Base-by-base conservation (phyloP, 2,888 invertebrate species). In the Hirtodrosophila confusa region DNA sequence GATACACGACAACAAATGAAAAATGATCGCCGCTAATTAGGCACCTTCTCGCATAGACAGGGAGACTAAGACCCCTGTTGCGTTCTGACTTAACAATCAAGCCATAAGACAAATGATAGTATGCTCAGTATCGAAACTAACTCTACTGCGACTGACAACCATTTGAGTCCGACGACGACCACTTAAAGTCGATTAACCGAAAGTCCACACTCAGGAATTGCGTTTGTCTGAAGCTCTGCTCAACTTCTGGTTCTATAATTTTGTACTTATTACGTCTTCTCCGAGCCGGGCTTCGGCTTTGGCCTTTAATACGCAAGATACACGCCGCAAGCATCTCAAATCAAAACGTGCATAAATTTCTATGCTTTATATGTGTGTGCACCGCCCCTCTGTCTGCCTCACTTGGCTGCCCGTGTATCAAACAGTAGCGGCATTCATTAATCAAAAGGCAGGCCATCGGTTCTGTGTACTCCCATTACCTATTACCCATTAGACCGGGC, bases 381-480 rank as follows among this genome's bases (percentile, higher is more conserved):
- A 4, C 10, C 24, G 3, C 12, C 49, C 35, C 17, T 6, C 12
- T 17, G 17, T 17, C 17, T 17, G 17, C 4, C 24, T 24, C 23
- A 10, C n/a, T n/a, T 37, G 35, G 11, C 27, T 29, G 43, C 23
- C 17, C 23, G 54, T 53, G 65, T 75, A 71, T 58, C 69, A 79
- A 82, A 83, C 82, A 79, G 82, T 83, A 85, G 82, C 82, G 86
- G 86, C 75, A 58, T 61, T 58, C 82, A 83, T 83, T 83, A 83
- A 83, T 83, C 82, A 83, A 85, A 83, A 75, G 72, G 79, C 80
- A 67, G 44, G 41, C 51, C 64, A 75, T 53, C 55, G 60, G 31
- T 55, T 51, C 12, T 61, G 56, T 65, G 40, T 74, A 47, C 72
- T 62, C 62, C 54, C 58, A 68, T 68, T 68, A 54, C 54, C 66